Base-by-base conservation (phyloP, 2,797 vertebrate species). In the Ctenopoma kingsleyae region DNA sequence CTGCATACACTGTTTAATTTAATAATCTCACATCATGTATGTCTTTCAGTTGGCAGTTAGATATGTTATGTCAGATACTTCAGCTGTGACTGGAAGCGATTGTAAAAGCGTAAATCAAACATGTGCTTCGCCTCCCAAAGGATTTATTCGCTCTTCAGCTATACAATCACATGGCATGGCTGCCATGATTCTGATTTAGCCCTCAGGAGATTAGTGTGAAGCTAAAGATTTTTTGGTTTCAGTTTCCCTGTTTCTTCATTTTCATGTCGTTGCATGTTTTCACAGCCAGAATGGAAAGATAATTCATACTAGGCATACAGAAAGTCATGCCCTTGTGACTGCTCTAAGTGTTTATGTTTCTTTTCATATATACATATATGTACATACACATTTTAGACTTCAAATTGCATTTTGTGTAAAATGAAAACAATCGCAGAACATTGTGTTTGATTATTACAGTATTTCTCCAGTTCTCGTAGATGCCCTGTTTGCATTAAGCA, bases 111-210 rank as follows among this genome's bases (percentile, higher is more conserved):
- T 58, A 74, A 84, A 73, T 75, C 82, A 81, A 83, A 76, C 60
- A 78, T 52, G 40, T 47, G 22, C 75, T 25, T 32, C 19, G 0
- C 17, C 64, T 82, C 48, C 53, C 54, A 8, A 16, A 52, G 62
- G 76, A 81, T 83, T 78, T 83, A 76, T 84, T 66, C 47, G 56
- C 78, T n/a, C 25, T 67, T 59, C 52, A 10, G 64, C 50, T 64
- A n/a, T 59, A 40, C 55, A 52, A 74, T 82, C 54, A 41, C 62
- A 52, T 69, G 76, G 86, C 87, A 72, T 32, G 67, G 70, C 76
- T 83, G 85, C 86, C 79, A 68, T 69, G 75, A 88, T 73, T 76
- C 76, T 77, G 55, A 83, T 87, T 81, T 71, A 84, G 78, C 43
- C 63, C 74, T 49, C 71, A 22, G 57, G 72, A 86, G 86, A 82